Evolutionary conservation across 2,888 invertebrate species (phyloP), one percentile per base, ranked within the genome.

Genomic region (Rutpela maculata): DNA sequence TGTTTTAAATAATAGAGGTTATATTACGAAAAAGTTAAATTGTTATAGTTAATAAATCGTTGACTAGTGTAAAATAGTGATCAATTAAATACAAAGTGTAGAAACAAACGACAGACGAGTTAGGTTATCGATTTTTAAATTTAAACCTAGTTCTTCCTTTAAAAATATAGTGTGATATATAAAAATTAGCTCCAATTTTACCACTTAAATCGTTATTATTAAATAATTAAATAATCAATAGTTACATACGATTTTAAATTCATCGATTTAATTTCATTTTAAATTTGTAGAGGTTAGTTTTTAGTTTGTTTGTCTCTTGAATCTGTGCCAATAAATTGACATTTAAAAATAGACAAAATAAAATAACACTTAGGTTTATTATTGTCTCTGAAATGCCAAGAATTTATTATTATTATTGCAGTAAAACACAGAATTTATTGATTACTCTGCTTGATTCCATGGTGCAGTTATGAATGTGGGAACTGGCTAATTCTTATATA

Each of bases 101-200:
- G 26, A 71, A 75, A 74, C 50, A 15, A 55, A 10, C 17, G 50
- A 19, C 43, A 69, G 26, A 56, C 73, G 73, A 22, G 59, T 11
- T 57, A 60, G 12, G 1, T 55, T 63, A 56, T 43, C 55, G 71
- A 72, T 62, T 72, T 63, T 72, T 72, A 55, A 72, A 60, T n/a
- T 63, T 31, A 63, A 74, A 81, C 74, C 77, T 80, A 82, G 81
- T 80, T 82, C 80, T 84, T 83, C 82, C 79, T 66, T 75, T 68
- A 79, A 80, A 81, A 78, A 79, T 75, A 81, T 75, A 78, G 82
- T 81, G 84, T 84, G 83, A 84, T 82, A 81, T 76, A 71, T 67
- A 65, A 72, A 73, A 74, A 59, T 66, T 67, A 22, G 18, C 50
- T 77, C 70, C 60, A 66, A 69, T 75, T 77, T 77, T 75, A 67